Conservation (phyloP, 2,888 invertebrate genomes). For the Leptura quadrifasciata region DNA sequence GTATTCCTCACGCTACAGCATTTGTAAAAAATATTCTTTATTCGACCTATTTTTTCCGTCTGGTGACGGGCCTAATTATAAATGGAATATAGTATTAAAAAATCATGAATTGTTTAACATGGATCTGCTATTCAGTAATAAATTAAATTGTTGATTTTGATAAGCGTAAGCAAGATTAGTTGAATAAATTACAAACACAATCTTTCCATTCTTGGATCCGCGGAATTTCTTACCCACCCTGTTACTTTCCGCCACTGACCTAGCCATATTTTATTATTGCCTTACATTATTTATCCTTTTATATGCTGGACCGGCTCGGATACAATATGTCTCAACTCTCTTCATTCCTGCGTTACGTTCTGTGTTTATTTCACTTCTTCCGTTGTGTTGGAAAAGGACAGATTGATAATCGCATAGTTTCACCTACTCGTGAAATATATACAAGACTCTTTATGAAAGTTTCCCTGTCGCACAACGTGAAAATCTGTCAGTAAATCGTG, state of each 20-base stretch:
- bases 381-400: slow-evolving; percentile 27
- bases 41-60: too few species aligned
- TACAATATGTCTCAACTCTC: slow-evolving; percentile 44
- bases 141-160: too few species aligned
- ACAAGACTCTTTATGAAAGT: slow-evolving; percentile 48
- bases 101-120: too few species aligned
- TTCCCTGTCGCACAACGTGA: slow-evolving; percentile 46
- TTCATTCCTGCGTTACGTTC: slow-evolving; percentile 30
- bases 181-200: too few species aligned
- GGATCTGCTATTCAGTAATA: too few species aligned
- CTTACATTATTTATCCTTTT: slow-evolving; percentile 70
- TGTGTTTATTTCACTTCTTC: not conserved
- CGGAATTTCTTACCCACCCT: slow-evolving; percentile 17
- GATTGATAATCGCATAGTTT: slow-evolving; percentile 13
- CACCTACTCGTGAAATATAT: slow-evolving; percentile 40
- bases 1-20: too few species aligned
- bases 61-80: too few species aligned
- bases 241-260: slow-evolving; percentile 30
- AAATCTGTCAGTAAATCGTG: slow-evolving; percentile 51
- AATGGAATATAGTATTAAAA: too few species aligned
- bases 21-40: too few species aligned
- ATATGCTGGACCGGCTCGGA: slow-evolving; percentile 39
- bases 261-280: slow-evolving; percentile 69
- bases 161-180: too few species aligned
- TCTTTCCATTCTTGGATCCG: not conserved